Evolutionary conservation across 2,888 invertebrate species (phyloP), one percentile per base, ranked within the genome.

Genomic region (Lypha dubia): DNA sequence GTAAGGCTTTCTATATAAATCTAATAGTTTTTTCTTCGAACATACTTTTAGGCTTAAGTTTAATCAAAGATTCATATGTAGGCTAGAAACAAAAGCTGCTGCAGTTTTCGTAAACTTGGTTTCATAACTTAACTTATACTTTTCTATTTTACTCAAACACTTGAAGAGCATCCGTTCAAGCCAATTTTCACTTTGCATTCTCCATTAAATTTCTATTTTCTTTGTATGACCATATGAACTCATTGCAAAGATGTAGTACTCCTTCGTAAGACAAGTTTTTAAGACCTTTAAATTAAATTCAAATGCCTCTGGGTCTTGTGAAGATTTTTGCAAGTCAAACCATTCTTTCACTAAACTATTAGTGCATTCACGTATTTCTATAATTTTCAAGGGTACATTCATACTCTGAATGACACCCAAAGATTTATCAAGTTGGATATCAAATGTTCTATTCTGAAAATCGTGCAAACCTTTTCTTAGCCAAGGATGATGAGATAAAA

Each of bases 401-500:
- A 28, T 56, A 38, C 63, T 76, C 4, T 46, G 76, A 11, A 82
- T 28, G 7, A 56, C 51, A 15, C n/a, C 17, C 17, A 44, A 17
- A 38, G 20, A 20, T 9, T 44, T 51, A 44, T 60, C 35, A 9
- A 74, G 46, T 13, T 60, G 3, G 0, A 84, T 35, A 1, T 51
- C n/a, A 65, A 84, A 84, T 15, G 35, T 15, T 9, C 20, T 38
- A n/a, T 1, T 74, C 0, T 17, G 35, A 58, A 63, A 84, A 22
- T 53, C 2, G 15, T 41, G 1, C 4, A 17, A 20, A 17, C 75
- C 51, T 0, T 74, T 35, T 32, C 88, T 88, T 9, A 92, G 86
- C 92, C 92, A 92, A 35, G 89, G 90, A 88, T 93, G 92, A 49
- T 90, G 86, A 11, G 88, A 88, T 17, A 92, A 87, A 44, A 91